Conservation (phyloP, 1,140 invertebrate genomes). For the Trichoplusia ni region DNA sequence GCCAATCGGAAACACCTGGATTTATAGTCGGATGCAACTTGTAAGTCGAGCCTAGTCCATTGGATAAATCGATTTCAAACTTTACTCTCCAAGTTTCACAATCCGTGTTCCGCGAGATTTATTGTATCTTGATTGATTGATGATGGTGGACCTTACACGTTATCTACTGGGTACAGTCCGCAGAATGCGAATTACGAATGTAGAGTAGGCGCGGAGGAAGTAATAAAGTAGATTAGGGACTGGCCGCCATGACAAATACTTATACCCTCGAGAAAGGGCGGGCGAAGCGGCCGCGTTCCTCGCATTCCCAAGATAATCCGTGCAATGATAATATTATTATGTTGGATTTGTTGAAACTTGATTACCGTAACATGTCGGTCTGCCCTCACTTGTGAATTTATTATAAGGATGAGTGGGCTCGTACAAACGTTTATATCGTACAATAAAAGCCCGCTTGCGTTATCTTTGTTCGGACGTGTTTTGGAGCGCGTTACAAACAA, state of each 20-base stretch:
- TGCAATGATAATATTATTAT: constrained; percentile 20
- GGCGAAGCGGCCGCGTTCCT: background rate
- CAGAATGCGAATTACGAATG: background rate
- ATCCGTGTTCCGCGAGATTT: background rate
- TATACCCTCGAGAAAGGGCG: background rate
- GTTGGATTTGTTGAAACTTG: constrained; percentile 10
- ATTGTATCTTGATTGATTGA: constrained; percentile 13
- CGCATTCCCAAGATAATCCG: constrained; percentile 18
- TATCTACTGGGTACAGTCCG: background rate
- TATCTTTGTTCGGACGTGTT: background rate
- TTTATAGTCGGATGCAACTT: constrained; percentile 28
- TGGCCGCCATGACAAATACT: constrained; percentile 1
- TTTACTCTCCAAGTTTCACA: constrained; percentile 5
- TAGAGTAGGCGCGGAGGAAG: background rate
- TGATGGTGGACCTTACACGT: background rate
- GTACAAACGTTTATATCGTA: background rate
- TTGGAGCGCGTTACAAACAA: background rate
- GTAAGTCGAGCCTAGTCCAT: constrained; percentile 15
- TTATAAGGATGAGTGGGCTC: constrained; percentile 13
- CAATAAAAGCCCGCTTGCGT: background rate
- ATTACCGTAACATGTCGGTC: constrained; percentile 8
- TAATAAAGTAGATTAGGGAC: constrained; percentile 10
- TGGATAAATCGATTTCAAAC: constrained; percentile 10
- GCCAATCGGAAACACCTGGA: constrained; percentile 24
- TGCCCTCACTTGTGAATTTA: background rate